phyloP scores from a whole-genome alignment of 2,797 vertebrate species.

The Scarus forsteni region DNA sequence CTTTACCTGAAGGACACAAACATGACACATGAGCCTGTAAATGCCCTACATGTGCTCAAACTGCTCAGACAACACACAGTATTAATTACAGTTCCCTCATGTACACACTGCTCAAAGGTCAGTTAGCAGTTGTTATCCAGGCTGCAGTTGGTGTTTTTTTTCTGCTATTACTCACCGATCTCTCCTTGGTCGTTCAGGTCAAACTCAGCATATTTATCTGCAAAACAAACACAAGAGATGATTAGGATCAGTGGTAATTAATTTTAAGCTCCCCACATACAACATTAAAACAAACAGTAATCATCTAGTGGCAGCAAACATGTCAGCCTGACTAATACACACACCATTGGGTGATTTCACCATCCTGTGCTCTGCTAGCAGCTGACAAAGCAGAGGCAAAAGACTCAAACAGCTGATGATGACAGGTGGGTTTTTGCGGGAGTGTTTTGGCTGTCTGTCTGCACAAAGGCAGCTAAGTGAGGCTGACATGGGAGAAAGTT shows the following conservation, averaged over 20 bases:
- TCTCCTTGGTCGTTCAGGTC: conserved; percentile 97
- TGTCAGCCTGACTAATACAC: conserved; percentile 36
- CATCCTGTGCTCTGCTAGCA: conserved; percentile 37
- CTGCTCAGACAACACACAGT: conserved; percentile 52
- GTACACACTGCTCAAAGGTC: conserved; percentile 19
- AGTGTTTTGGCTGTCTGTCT: conserved; percentile 31
- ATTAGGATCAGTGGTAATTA: conserved; percentile 24
- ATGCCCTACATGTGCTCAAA: conserved; percentile 23
- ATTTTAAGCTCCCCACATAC: not conserved
- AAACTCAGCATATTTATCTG: conserved; percentile 98
- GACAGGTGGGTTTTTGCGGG: conserved; percentile 64
- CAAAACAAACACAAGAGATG: conserved; percentile 72
- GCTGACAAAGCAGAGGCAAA: conserved; percentile 44
- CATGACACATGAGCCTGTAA: conserved; percentile 55
- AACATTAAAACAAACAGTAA: conserved; percentile 9
- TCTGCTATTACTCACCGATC: conserved; percentile 90
- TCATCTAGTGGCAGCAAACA: conserved; percentile 25
- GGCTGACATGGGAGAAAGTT: not conserved
- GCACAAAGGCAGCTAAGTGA: conserved; percentile 48
- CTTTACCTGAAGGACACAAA: conserved; percentile 52
- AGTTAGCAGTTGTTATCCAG: conserved; percentile 53
- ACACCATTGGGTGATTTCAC: conserved; percentile 4
- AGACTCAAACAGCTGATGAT: conserved; percentile 60
- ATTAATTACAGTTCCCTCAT: conserved; percentile 68
- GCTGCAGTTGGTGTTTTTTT: conserved; percentile 33